phyloP scores from a whole-genome alignment of 2,888 invertebrate genomes.

The Neria commutata region DNA sequence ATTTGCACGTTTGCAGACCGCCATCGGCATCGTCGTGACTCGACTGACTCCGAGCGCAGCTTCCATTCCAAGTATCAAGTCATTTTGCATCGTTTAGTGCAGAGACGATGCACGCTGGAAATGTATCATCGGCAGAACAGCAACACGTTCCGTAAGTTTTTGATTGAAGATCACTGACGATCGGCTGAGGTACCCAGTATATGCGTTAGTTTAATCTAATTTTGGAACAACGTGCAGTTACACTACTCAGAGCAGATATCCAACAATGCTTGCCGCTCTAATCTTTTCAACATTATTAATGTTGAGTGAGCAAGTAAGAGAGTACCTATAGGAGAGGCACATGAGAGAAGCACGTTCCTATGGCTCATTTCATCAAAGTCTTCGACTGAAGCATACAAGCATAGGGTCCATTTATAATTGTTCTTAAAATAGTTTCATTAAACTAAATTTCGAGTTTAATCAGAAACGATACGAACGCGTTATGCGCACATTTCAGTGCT shows the following conservation, averaged over 20 bases:
- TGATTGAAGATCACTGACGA: background rate
- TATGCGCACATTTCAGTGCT: too few relatives aligned
- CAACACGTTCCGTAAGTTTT: constrained; percentile 80
- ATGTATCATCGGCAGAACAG: constrained; percentile 85
- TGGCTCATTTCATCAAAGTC: too few relatives aligned
- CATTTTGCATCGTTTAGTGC: constrained; percentile 86
- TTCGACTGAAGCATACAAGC: too few relatives aligned
- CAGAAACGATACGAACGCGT: too few relatives aligned
- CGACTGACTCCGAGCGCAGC: constrained; percentile 84
- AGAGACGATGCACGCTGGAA: constrained; percentile 87
- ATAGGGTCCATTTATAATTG: background rate
- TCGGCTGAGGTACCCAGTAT: constrained; percentile 32
- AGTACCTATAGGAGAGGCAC: too few relatives aligned
- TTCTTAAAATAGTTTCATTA: background rate
- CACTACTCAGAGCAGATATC: too few relatives aligned
- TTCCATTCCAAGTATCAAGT: constrained; percentile 86
- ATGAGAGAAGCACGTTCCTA: too few relatives aligned
- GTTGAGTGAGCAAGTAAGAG: too few relatives aligned
- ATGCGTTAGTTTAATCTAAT: constrained; percentile 38
- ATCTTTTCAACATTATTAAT: too few relatives aligned
- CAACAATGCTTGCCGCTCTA: background rate
- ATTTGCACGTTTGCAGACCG: constrained; percentile 45
- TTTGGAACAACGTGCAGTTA: constrained; percentile 48
- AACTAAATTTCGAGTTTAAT: background rate
- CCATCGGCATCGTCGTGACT: constrained; percentile 64